These are phyloP conservation scores for Proterorhinus semilunaris DNA, from an alignment of 2,113 vertebrate species.

Conservation along the genomic window DNA sequence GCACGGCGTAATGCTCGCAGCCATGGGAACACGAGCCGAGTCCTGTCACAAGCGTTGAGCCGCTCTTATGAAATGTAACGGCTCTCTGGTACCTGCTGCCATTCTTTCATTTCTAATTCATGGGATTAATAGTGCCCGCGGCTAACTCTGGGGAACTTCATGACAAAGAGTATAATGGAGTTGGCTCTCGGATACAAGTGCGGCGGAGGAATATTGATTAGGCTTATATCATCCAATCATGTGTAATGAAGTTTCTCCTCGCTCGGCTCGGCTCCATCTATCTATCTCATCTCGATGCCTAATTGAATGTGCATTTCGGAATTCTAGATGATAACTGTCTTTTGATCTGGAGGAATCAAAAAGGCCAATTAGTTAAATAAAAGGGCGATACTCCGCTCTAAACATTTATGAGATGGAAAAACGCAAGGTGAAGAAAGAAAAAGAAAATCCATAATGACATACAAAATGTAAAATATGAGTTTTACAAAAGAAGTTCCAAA, in stretches of 20 bases:
- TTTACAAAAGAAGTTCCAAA: too few species aligned
- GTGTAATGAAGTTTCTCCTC: constrained; percentile 28
- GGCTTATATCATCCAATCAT: constrained; percentile 29
- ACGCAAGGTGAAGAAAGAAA: too few species aligned
- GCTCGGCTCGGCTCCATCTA: too few species aligned
- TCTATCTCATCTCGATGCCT: constrained; percentile 13
- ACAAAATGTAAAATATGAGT: too few species aligned
- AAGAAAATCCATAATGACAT: too few species aligned
- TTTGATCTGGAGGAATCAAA: constrained; percentile 16
- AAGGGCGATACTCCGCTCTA: too few species aligned
- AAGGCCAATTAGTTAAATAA: too few species aligned
- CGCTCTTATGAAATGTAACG: constrained; percentile 51
- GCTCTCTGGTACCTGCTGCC: constrained; percentile 51
- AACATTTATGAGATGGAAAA: too few species aligned
- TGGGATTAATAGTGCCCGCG: constrained; percentile 55
- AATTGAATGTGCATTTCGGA: constrained; percentile 30
- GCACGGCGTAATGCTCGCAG: constrained; percentile 55
- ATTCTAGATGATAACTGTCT: constrained; percentile 33
- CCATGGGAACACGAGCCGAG: constrained; percentile 54
- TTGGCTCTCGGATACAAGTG: constrained; percentile 37
- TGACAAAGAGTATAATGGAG: constrained; percentile 58
- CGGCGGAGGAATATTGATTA: constrained; percentile 53
- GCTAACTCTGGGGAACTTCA: constrained; percentile 56
- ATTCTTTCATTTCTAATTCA: constrained; percentile 61
- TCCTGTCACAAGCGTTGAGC: constrained; percentile 60